These are phyloP conservation scores for Bedellia somnulentella DNA, from an alignment of 2,888 invertebrate species.

Conservation along the genomic window DNA sequence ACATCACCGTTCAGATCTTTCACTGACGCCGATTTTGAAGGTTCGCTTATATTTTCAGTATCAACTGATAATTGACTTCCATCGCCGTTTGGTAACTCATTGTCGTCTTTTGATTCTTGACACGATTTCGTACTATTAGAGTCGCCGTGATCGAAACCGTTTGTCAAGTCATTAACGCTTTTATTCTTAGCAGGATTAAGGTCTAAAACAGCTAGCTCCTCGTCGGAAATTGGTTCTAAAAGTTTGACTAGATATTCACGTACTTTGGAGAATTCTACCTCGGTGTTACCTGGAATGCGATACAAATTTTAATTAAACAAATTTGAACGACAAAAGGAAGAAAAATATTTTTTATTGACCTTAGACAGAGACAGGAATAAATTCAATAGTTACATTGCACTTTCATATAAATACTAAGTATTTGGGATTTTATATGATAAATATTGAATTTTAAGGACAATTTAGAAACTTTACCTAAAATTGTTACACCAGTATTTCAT, in stretches of 20 bases:
- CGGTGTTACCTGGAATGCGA: too few species aligned
- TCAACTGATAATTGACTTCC: slow-evolving; percentile 43
- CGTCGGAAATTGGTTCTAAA: slow-evolving; percentile 40
- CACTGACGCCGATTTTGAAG: slow-evolving; percentile 27
- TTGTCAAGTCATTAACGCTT: slow-evolving; percentile 33
- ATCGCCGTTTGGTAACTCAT: slow-evolving; percentile 23
- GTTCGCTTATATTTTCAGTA: slow-evolving; percentile 37
- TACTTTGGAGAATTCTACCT: slow-evolving; percentile 62
- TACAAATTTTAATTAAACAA: too few species aligned
- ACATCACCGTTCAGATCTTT: slow-evolving; percentile 16
- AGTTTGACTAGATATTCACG: slow-evolving; percentile 42
- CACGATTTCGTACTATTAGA: slow-evolving; percentile 37
- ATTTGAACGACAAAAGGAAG: too few species aligned
- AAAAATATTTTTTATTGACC: too few species aligned
- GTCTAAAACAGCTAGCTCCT: slow-evolving; percentile 41
- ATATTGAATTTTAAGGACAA: too few species aligned
- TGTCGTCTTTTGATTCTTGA: slow-evolving; percentile 25
- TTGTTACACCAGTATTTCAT: too few species aligned
- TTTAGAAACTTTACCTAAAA: too few species aligned
- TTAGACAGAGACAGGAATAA: too few species aligned
- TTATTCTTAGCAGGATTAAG: slow-evolving; percentile 27
- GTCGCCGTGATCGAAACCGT: slow-evolving; percentile 33
- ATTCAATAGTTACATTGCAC: too few species aligned
- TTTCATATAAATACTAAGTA: too few species aligned
- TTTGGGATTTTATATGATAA: too few species aligned